Percentiles rank a stretch among this genome's conserved stretches.
phyloP scores from a whole-genome alignment of 2,113 vertebrate species.

The Pygoscelis antarcticus region DNA sequence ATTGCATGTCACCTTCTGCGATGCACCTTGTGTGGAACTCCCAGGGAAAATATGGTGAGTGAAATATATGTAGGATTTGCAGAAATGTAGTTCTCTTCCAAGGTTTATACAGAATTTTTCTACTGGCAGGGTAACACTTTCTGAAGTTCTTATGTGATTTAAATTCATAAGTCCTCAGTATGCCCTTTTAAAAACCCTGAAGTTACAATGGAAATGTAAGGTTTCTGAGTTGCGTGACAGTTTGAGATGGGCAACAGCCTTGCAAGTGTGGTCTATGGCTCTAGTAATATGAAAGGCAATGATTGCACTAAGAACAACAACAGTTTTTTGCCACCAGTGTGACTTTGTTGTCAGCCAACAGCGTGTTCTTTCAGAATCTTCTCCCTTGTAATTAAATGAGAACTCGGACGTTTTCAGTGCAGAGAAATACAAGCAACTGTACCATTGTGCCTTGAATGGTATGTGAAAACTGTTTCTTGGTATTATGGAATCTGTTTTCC shows the following conservation, averaged over 20 bases:
- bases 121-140: not conserved
- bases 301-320: not conserved
- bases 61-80: not conserved
- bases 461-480: not conserved
- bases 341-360: not conserved
- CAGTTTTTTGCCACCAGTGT: not conserved
- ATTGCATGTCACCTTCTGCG: accelerated
- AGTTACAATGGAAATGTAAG: not conserved
- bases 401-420: not conserved
- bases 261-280: not conserved
- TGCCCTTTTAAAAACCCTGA: not conserved
- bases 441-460: not conserved
- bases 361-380: not conserved
- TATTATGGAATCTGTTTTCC: not conserved
- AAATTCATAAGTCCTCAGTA: not conserved
- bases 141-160: not conserved
- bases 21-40: not conserved
- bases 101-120: not conserved
- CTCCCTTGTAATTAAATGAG: not conserved
- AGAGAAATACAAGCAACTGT: not conserved
- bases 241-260: not conserved
- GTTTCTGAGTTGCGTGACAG: not conserved
- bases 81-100: not conserved
- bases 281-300: not conserved
- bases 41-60: not conserved